These are phyloP conservation scores for Coryphaenoides rupestris DNA, from an alignment of 2,113 vertebrate genomes.

Conservation along the genomic window DNA sequence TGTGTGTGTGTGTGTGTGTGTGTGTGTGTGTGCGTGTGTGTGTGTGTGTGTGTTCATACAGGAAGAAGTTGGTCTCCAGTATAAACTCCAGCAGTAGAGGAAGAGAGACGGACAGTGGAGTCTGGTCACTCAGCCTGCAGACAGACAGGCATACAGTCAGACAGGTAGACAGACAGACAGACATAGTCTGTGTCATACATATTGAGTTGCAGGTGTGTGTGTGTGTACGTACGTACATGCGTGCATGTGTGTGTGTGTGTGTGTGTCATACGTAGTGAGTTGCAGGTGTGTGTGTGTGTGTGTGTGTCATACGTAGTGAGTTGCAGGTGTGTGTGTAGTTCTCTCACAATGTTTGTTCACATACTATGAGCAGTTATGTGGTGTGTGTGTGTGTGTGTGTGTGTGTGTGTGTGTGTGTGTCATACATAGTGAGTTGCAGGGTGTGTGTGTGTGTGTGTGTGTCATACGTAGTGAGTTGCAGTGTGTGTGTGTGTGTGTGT, in stretches of 20 bases:
- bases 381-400: no score
- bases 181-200: not conserved
- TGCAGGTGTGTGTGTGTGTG: not conserved
- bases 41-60: constrained; percentile 39
- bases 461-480: constrained; percentile 31
- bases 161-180: constrained; percentile 4
- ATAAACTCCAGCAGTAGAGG: constrained; percentile 78
- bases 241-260: constrained; percentile 9
- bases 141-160: constrained; percentile 3
- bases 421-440: not conserved
- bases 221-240: no score
- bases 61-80: constrained; percentile 67
- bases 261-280: not conserved
- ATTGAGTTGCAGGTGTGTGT: no score
- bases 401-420: constrained; percentile 7
- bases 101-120: constrained; percentile 62
- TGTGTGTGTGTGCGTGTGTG: no score
- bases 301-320: constrained; percentile 31
- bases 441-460: not conserved
- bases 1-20: no score
- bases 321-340: no score
- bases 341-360: no score
- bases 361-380: no score
- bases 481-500: no score
- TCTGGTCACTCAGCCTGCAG: constrained; percentile 82